Evolutionary conservation across 2,113 vertebrate species (phyloP).

Genomic region (Gobiocypris rarus): DNA sequence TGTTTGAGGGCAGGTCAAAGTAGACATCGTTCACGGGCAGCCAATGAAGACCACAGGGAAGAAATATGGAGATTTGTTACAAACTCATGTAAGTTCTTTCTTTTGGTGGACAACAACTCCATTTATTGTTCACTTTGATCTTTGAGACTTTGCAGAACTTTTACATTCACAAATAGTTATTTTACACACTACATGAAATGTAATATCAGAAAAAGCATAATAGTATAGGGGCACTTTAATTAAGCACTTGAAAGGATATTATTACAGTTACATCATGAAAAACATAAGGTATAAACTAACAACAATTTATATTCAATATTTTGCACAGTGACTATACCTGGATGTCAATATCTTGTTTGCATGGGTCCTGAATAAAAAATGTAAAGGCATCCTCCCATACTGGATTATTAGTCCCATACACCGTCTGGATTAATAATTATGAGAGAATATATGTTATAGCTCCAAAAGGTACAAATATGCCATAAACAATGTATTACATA

Average conservation of each 20-base stretch:
- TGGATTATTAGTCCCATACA: constrained; percentile 78
- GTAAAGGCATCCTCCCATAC: constrained; percentile 90
- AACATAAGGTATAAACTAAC: not conserved
- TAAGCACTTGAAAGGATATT: not conserved
- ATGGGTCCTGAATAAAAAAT: constrained; percentile 89
- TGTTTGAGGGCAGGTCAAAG: no score
- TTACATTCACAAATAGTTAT: no score
- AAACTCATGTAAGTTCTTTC: no score
- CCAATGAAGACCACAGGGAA: no score
- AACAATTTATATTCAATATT: not conserved
- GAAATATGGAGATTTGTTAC: no score
- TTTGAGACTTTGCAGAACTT: no score
- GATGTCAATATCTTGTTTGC: constrained; percentile 83
- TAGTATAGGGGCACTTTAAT: not conserved
- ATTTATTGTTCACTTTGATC: no score
- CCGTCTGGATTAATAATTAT: constrained; percentile 68
- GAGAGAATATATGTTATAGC: not conserved
- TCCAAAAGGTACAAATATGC: not conserved
- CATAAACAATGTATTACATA: not conserved
- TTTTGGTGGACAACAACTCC: no score
- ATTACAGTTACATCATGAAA: not conserved
- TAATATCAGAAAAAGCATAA: no score
- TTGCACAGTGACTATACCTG: constrained; percentile 69
- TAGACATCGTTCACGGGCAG: no score
- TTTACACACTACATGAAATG: no score